Conservation (phyloP, 2,797 vertebrate species). For the Pipistrellus pipistrellus region DNA sequence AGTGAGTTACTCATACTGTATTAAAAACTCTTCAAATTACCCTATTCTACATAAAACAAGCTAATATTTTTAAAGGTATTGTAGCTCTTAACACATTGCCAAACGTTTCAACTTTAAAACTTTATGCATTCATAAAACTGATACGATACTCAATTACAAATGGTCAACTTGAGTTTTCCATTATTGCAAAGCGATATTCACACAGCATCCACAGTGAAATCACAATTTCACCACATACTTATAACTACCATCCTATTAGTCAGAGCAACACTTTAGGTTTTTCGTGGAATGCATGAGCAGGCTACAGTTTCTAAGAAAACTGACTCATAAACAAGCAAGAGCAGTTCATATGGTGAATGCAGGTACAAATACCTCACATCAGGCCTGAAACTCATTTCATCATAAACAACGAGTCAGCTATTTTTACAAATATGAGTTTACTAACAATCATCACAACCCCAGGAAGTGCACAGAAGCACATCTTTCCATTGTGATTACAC, state of each 20-base stretch:
- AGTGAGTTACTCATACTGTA: not conserved
- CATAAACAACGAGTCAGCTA: not conserved
- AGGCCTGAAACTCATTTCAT: not conserved
- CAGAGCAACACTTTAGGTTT: not conserved
- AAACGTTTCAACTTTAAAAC: not conserved
- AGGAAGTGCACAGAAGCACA: not conserved
- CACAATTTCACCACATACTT: not conserved
- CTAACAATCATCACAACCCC: not conserved
- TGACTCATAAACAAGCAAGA: not conserved
- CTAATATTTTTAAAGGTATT: not conserved
- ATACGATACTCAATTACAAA: not conserved
- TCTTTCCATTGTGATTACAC: not conserved
- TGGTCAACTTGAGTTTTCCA: not conserved
- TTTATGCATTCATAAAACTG: not conserved
- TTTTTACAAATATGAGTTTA: not conserved
- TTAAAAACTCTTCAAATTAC: not conserved
- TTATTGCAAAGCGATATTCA: not conserved
- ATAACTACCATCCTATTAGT: not conserved
- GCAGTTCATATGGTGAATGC: not conserved
- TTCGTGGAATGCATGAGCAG: not conserved
- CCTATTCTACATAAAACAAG: not conserved
- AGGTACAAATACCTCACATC: not conserved
- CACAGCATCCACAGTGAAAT: not conserved
- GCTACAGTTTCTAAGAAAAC: conserved; percentile 1
- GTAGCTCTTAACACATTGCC: not conserved